Evolutionary conservation across 1,140 invertebrate species (phyloP), one percentile per base, ranked within the genome.

Genomic region (Trialeurodes vaporariorum): DNA sequence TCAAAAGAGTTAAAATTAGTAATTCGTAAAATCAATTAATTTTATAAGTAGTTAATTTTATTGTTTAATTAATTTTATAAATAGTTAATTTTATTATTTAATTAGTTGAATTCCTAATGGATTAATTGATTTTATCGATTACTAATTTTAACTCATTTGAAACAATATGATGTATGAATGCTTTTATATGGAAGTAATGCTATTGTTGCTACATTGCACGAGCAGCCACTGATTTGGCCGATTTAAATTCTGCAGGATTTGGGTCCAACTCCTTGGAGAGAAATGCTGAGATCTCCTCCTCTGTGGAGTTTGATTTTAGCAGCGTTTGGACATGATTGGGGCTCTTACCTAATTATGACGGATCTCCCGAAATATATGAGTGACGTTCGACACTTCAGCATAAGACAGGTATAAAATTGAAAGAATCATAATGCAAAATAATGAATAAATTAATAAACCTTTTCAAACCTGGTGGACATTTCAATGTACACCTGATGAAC

Each of bases 331-430:
- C 87, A 91, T 74, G 89, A 92, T 75, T 94, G 91, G 86, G 88
- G 86, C 0, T 90, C 90, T 74, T 91, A 91, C 72, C 91, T 89
- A 17, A 82, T 93, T 77, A 82, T 93, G 23, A 91, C 87, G 22
- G 87, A 92, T 72, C 80, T 95, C n/a, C 91, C 93, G 0, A 87
- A 87, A 68, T 91, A 92, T 78, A 86, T 94, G 84, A 87, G 85
- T 49, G 83, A 85, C 68, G 86, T 92, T 0, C 78, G 93, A 5
- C 34, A 49, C 17, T 49, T 49, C 34, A 49, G 5, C 34, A 49
- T 49, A 9, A 17, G n/a, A n/a, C n/a, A n/a, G n/a, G n/a, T n/a
- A n/a, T n/a, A n/a, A n/a, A n/a, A n/a, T n/a, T n/a, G n/a, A n/a
- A n/a, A n/a, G n/a, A n/a, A n/a, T n/a, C n/a, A n/a, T n/a, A n/a